Percentiles rank a stretch among this genome's conserved stretches.
phyloP scores from a whole-genome alignment of 2,888 invertebrate genomes.

The Leptopterna dolabrata region DNA sequence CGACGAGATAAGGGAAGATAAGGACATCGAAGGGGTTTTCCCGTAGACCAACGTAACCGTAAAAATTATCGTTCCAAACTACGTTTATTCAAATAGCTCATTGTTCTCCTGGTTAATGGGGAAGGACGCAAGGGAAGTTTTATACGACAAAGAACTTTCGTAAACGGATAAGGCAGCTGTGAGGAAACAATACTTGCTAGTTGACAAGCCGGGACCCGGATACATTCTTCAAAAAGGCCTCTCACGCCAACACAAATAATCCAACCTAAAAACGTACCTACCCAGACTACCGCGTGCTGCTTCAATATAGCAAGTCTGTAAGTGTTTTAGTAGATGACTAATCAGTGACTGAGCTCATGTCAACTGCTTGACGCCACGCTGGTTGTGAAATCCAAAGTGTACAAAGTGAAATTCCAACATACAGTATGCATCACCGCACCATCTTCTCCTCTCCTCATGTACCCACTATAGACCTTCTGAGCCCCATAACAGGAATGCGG shows the following conservation, averaged over 20 bases:
- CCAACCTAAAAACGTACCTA: background rate
- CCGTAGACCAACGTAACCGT: background rate
- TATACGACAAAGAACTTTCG: slow-evolving; percentile 13
- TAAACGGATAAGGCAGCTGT: slow-evolving; percentile 11
- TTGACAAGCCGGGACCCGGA: slow-evolving; percentile 19
- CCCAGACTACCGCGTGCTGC: too few species aligned
- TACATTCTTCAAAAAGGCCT: background rate
- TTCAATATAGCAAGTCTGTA: too few species aligned
- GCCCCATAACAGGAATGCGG: too few species aligned
- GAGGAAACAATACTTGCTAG: slow-evolving; percentile 12
- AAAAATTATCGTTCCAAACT: background rate
- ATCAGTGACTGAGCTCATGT: too few species aligned
- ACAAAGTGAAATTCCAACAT: too few species aligned
- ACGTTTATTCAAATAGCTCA: slow-evolving; percentile 35
- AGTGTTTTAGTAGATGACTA: too few species aligned
- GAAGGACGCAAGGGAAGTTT: background rate
- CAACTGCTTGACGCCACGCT: too few species aligned
- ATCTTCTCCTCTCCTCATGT: too few species aligned
- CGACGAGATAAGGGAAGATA: background rate
- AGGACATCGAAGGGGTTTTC: background rate
- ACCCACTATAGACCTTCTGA: too few species aligned
- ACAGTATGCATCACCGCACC: too few species aligned
- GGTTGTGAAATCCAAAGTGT: too few species aligned
- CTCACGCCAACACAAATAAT: slow-evolving; percentile 26
- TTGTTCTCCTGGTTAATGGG: slow-evolving; percentile 21